These are phyloP conservation scores for Henicopernis longicauda DNA, from an alignment of 2,113 vertebrate genomes.

Conservation along the genomic window DNA sequence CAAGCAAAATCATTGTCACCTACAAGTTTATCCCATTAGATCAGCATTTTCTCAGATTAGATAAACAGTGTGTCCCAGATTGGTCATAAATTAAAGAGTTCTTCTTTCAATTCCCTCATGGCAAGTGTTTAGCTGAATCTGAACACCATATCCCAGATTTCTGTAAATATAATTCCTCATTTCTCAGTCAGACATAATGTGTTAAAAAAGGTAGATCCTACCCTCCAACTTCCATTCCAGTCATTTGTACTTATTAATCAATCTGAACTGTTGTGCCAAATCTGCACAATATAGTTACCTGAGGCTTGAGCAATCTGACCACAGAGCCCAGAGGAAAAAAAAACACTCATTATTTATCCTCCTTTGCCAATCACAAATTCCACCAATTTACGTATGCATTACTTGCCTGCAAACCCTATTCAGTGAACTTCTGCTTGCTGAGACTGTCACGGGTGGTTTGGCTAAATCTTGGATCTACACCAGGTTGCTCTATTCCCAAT, in stretches of 20 bases:
- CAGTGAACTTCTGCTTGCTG: neutral
- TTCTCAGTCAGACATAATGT: neutral
- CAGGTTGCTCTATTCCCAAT: neutral
- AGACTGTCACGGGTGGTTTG: neutral
- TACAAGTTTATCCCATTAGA: neutral
- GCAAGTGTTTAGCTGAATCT: neutral
- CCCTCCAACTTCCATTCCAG: neutral
- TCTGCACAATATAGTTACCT: neutral
- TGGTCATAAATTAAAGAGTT: neutral
- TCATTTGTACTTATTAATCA: neutral
- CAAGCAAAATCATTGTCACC: neutral
- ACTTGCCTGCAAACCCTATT: neutral
- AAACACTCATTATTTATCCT: neutral
- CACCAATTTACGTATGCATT: neutral
- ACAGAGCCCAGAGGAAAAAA: neutral
- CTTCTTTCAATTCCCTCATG: neutral
- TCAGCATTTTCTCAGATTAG: neutral
- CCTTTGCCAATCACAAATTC: neutral
- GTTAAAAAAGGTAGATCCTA: neutral
- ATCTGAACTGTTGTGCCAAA: neutral
- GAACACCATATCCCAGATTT: neutral
- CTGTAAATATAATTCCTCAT: neutral
- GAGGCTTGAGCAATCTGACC: neutral
- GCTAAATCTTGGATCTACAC: neutral
- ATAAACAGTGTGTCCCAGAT: rapidly evolving